These are phyloP conservation scores for Spicauda simplicius DNA, from an alignment of 2,888 invertebrate species.

Conservation along the genomic window DNA sequence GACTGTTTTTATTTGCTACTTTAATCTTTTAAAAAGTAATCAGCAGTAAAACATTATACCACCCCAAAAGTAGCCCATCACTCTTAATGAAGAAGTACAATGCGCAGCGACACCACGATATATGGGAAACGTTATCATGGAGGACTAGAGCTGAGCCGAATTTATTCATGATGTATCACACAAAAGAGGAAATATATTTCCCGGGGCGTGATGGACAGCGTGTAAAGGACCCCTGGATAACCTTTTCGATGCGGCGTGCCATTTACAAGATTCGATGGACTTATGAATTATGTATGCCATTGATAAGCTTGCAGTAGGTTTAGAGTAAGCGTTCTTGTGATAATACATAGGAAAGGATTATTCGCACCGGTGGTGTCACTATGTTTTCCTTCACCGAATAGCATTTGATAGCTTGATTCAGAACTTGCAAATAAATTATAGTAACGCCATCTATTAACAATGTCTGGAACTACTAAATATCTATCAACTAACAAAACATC, in stretches of 20 bases:
- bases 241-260: slow-evolving; percentile 37
- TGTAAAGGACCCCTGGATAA: slow-evolving; percentile 42
- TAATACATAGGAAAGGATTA: too few species aligned
- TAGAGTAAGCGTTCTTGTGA: neutral
- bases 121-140: slow-evolving; percentile 22
- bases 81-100: neutral
- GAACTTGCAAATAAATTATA: too few species aligned
- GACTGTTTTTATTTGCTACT: too few species aligned
- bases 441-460: too few species aligned
- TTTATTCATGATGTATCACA: slow-evolving; percentile 49
- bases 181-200: slow-evolving; percentile 43
- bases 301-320: slow-evolving; percentile 3
- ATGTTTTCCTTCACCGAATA: too few species aligned
- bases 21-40: too few species aligned
- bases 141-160: slow-evolving; percentile 40
- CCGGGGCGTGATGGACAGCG: slow-evolving; percentile 43
- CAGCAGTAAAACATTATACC: too few species aligned
- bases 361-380: too few species aligned
- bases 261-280: slow-evolving; percentile 31
- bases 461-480: too few species aligned
- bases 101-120: slow-evolving; percentile 1
- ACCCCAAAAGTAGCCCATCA: too few species aligned
- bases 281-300: slow-evolving; percentile 23
- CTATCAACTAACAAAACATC: too few species aligned
- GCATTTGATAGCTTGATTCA: too few species aligned